These are phyloP conservation scores for Alitta virens DNA, from an alignment of 2,888 invertebrate genomes.

Conservation along the genomic window DNA sequence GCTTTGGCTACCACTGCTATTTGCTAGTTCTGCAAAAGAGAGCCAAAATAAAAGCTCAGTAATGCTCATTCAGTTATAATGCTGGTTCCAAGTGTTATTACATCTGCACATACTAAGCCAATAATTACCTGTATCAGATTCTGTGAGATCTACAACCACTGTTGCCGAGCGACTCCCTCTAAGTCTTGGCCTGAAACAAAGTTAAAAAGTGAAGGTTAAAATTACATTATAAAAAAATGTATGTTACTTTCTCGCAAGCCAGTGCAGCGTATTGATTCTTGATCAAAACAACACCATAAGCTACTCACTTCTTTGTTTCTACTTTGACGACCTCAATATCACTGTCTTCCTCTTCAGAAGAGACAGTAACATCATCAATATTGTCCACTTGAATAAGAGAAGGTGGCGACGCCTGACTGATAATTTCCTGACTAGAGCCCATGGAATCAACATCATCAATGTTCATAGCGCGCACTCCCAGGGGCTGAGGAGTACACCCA, in stretches of 20 bases:
- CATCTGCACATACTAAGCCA: too few species aligned
- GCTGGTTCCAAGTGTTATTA: too few species aligned
- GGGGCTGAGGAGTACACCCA: neutral
- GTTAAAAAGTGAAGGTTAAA: neutral
- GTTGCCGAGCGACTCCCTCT: slow-evolving; percentile 8
- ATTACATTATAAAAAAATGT: neutral
- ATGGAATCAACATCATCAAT: neutral
- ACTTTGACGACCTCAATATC: slow-evolving; percentile 22
- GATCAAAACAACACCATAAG: too few species aligned
- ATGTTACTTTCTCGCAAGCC: neutral
- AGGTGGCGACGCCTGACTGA: neutral
- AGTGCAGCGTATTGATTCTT: too few species aligned
- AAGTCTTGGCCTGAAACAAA: slow-evolving; percentile 1
- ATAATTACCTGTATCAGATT: slow-evolving; percentile 13
- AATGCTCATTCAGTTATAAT: too few species aligned
- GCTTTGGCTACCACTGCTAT: too few species aligned
- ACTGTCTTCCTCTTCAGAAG: slow-evolving; percentile 17
- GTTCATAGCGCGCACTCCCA: neutral
- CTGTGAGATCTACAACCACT: slow-evolving; percentile 14
- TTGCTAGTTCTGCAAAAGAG: too few species aligned
- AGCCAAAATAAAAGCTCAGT: too few species aligned
- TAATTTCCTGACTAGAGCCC: neutral
- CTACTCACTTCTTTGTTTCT: slow-evolving; percentile 17
- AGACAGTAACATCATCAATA: slow-evolving; percentile 3
- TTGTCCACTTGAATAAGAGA: neutral